Base-by-base conservation (phyloP, 2,888 invertebrate genomes). In the Aethes cnicana region DNA sequence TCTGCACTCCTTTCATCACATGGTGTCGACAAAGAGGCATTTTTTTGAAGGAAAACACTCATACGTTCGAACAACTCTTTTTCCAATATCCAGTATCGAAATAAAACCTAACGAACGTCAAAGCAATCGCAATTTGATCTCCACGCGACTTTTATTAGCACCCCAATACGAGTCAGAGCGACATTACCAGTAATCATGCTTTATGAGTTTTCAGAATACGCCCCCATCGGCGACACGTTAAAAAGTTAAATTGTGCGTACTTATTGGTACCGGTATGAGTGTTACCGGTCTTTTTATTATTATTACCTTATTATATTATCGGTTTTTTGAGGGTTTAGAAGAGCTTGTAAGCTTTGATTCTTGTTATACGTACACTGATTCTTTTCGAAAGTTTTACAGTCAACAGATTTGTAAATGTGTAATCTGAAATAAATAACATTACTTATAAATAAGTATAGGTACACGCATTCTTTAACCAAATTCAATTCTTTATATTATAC, bases 171-270 rank as follows among this genome's bases (percentile, higher is more conserved):
- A 41, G 43, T 32, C 43, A 37, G 26, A 28, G 52, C 52, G 52
- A 52, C 52, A 46, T 52, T 52, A 46, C 37, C 36, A 35, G 44
- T 52, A 52, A 52, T 52, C 52, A 52, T 46, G 46, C 46, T 52
- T 52, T 52, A 52, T 52, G 52, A 52, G 52, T 52, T 52, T 46
- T 39, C 30, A 44, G 43, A 50, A 50, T 50, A 50, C 50, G 43
- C 50, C 50, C 50, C 50, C 50, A 50, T 50, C 30, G 50, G 36
- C 50, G 43, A 44, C 50, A 50, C 50, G 50, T 50, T 50, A 50
- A 50, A 50, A 50, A 50, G 50, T 50, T 50, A 50, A 50, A 50
- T 50, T 50, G 50, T 50, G 50, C 50, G 50, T 50, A 50, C 50
- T 50, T 50, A 50, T 50, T 50, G 50, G 50, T 33, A 23, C 47